Evolutionary conservation across 1,140 invertebrate species (phyloP), one percentile per base, ranked within the genome.

Genomic region (Latrodectus geometricus): DNA sequence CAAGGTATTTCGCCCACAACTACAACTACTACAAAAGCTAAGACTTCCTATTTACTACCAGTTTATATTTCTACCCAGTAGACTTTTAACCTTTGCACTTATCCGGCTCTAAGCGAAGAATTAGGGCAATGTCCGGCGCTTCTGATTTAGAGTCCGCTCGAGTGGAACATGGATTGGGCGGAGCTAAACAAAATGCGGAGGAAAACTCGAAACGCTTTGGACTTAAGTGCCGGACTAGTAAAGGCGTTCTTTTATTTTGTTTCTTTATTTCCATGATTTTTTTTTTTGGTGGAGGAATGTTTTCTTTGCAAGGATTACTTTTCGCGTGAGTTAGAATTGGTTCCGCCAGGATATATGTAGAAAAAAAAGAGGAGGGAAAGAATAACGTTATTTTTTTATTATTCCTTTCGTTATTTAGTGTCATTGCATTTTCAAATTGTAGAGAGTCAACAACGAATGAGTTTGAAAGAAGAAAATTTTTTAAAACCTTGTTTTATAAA

Each of bases 121-220:
- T 73, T 73, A 73, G 72, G 12, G 21, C 23, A 15, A 15, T 49
- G 72, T 48, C 72, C 72, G 72, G 48, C 48, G 72, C 48, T 73
- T 73, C 72, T 73, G 72, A 73, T 73, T 73, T 73, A 73, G 23
- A 73, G 72, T 21, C 15, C 72, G 15, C 21, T 50, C 23, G 23
- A 73, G 21, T 73, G 72, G 35, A 49, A 73, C 72, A 73, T 17
- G 72, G 72, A 73, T 73, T 14, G 72, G 72, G 72, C 15, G 72
- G 72, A 50, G 23, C 48, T 73, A 73, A n/a, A 73, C 72, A 69
- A n/a, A 23, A 23, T 21, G n/a, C 68, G 14, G 15, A 9, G 9
- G n/a, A 21, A 23, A 20, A 23, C 68, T 23, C 68, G 15, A 23
- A 21, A 11, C n/a, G 68, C 68, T 23, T 69, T 11, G 68, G n/a